Conservation (phyloP, 2,888 invertebrate species). For the Cylloceria caligata region DNA sequence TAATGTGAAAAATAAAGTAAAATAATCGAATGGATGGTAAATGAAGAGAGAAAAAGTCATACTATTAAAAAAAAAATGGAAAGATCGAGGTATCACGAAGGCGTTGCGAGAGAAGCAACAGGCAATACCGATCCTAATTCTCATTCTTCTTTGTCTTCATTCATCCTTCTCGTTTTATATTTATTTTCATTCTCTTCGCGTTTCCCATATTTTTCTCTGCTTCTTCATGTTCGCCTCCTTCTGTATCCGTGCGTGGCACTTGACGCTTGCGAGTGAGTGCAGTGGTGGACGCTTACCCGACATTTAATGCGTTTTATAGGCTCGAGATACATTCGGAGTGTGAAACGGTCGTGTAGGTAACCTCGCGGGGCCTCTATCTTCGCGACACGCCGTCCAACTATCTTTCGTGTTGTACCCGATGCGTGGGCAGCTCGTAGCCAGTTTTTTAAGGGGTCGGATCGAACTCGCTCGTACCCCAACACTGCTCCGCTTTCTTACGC, state of each 20-base stretch:
- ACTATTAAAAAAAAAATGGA: not conserved
- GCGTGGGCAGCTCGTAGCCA: slow-evolving; percentile 64
- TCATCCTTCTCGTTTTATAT: not conserved
- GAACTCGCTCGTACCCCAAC: slow-evolving; percentile 27
- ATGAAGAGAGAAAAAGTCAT: not conserved
- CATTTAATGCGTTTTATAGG: slow-evolving; percentile 77
- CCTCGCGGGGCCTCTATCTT: slow-evolving; percentile 55
- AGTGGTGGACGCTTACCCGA: slow-evolving; percentile 66
- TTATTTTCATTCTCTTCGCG: slow-evolving; percentile 25
- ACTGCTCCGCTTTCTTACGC: slow-evolving; percentile 43
- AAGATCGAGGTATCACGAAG: no score
- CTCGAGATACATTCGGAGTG: slow-evolving; percentile 73
- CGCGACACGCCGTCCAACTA: slow-evolving; percentile 14
- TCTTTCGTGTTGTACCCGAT: slow-evolving; percentile 45
- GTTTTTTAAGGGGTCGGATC: slow-evolving; percentile 62
- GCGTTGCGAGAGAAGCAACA: no score
- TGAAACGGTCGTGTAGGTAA: slow-evolving; percentile 69
- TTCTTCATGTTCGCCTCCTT: slow-evolving; percentile 59
- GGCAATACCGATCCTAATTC: not conserved
- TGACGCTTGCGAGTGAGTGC: slow-evolving; percentile 71
- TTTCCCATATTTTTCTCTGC: slow-evolving; percentile 22
- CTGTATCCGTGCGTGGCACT: slow-evolving; percentile 68
- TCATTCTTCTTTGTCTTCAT: not conserved
- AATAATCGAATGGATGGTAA: slow-evolving; percentile 4
- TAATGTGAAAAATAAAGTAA: slow-evolving; percentile 8